Evolutionary conservation across 2,113 vertebrate species (phyloP), one percentile per base, ranked within the genome.

Genomic region (Triplophysa rosa): DNA sequence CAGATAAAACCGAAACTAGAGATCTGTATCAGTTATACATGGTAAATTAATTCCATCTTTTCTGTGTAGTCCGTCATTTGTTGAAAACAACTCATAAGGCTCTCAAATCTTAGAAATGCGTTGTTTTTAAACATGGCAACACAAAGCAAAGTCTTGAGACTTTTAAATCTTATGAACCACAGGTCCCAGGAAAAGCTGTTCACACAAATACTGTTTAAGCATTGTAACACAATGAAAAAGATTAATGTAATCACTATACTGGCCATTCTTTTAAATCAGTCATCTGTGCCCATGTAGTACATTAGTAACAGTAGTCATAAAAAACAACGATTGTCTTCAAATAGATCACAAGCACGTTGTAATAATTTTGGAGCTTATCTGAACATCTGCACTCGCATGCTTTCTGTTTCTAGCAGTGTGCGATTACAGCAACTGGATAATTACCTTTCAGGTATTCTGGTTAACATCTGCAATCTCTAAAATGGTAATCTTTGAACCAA

Each of bases 1-100:
- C 21, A 49, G 71, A 63, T 74, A 54, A 16, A 58, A 52, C 19
- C 42, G 17, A 77, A 69, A 52, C 40, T 21, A 59, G n/a, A 56
- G 49, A 64, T 24, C 13, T 7, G 13, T 37, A 9, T 63, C 40
- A 24, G 56, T 37, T 21, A 66, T 26, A 37, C 3, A n/a, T 26
- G 24, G 8, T 24, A 62, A 76, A 52, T 73, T 24, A 16, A 37
- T 52, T 45, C 76, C 54, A 72, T 21, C 1, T 62, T 74, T 74
- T 40, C 58, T 7, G 21, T 47, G 49, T n/a, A 54, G 26, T 54
- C 68, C 10, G 5, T 37, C 68, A 58, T 37, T 56, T 58, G 17
- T 19, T 56, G 0, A 21, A 58, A 71, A 71, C 68, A 58, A 71
- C 17, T 37, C 26, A 11, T 12, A 29, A 16, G 16, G 19, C 19